A percentile compares a stretch with the other conserved stretches of the same genome.
These are phyloP conservation scores for Euura saliciscinereae DNA, from an alignment of 1,140 invertebrate genomes.

Conservation along the genomic window DNA sequence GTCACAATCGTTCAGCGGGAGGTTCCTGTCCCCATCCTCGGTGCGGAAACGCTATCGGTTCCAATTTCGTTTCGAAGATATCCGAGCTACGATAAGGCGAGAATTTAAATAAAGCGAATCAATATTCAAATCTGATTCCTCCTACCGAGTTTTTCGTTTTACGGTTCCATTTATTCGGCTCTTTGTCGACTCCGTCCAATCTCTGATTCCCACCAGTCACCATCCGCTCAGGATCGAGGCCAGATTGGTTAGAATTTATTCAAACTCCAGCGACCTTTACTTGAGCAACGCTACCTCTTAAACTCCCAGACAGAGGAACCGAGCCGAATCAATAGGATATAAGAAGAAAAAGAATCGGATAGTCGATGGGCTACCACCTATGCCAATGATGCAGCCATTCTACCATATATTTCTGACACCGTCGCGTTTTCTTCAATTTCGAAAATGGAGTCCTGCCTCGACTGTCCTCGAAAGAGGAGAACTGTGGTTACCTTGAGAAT, in stretches of 20 bases:
- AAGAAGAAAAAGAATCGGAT: background rate
- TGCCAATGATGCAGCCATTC: too few relatives aligned
- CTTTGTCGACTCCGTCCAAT: constrained; percentile 36
- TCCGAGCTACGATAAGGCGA: constrained; percentile 13
- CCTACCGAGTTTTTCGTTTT: constrained; percentile 20
- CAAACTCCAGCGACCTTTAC: background rate
- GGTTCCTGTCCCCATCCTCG: constrained; percentile 5
- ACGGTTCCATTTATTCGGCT: constrained; percentile 51
- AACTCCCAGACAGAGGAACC: background rate
- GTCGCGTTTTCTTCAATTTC: background rate
- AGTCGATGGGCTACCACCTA: too few relatives aligned
- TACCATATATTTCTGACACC: too few relatives aligned
- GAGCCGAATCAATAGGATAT: background rate
- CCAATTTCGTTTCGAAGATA: constrained; percentile 17
- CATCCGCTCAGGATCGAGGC: constrained; percentile 1
- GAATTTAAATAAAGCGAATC: constrained; percentile 60
- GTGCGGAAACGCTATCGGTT: constrained; percentile 9
- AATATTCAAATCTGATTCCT: constrained; percentile 57
- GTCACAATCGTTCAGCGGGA: background rate
- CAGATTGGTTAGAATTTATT: constrained; percentile 7
- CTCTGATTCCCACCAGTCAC: constrained; percentile 12
- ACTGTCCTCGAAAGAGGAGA: background rate
- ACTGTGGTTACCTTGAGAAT: background rate
- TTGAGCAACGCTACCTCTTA: background rate
- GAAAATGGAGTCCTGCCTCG: too few relatives aligned